Evolutionary conservation across 1,140 invertebrate genomes (phyloP).

Genomic region (Pogonomyrmex barbatus): DNA sequence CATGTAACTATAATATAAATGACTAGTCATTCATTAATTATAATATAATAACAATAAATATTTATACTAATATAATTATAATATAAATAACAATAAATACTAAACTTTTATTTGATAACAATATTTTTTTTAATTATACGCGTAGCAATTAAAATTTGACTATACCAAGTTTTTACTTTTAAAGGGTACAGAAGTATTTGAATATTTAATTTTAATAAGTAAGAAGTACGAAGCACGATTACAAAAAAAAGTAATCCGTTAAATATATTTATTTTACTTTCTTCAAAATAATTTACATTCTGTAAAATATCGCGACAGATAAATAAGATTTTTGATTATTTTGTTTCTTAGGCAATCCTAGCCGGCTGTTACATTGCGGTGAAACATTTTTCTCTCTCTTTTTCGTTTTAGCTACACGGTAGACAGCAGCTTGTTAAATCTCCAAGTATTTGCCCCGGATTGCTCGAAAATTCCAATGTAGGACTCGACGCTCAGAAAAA

Average conservation of each 20-base stretch:
- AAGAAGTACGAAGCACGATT: no score
- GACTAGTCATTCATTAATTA: not conserved
- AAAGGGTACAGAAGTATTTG: no score
- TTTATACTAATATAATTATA: no score
- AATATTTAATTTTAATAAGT: no score
- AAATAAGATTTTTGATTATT: slow-evolving; percentile 65
- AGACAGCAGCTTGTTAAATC: slow-evolving; percentile 66
- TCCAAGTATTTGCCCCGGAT: slow-evolving; percentile 53
- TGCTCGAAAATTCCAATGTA: slow-evolving; percentile 54
- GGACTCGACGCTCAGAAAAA: slow-evolving; percentile 45
- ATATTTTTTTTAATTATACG: no score
- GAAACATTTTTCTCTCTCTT: slow-evolving; percentile 38
- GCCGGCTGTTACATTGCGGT: slow-evolving; percentile 37
- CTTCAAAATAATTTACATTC: not conserved
- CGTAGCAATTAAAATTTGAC: no score
- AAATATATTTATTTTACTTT: not conserved
- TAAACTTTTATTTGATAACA: no score
- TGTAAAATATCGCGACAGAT: slow-evolving; percentile 44
- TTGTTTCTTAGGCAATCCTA: slow-evolving; percentile 55
- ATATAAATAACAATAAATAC: no score
- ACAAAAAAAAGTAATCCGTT: no score
- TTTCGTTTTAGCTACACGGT: slow-evolving; percentile 25
- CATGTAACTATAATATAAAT: not conserved
- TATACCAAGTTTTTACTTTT: no score
- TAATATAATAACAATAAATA: no score